Evolutionary conservation across 2,797 vertebrate genomes (phyloP).

Genomic region (Enteromius paludinosus): DNA sequence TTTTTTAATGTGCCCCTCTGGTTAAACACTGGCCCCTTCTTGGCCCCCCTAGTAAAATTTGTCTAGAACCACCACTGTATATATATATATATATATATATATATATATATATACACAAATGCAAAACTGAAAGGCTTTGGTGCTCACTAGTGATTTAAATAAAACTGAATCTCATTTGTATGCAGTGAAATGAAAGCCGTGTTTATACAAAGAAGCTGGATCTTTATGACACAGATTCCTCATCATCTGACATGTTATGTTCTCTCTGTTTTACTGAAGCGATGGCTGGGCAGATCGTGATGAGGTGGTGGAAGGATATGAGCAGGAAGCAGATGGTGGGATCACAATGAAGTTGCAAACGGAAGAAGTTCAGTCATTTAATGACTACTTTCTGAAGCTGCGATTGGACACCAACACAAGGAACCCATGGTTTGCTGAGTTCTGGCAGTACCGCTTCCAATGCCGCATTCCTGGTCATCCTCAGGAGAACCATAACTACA

Average conservation of each 20-base stretch:
- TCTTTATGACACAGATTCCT: background rate
- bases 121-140: conserved; percentile 10
- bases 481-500: conserved; percentile 91
- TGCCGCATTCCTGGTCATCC: conserved; percentile 92
- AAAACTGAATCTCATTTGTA: conserved; percentile 2
- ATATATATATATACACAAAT: background rate
- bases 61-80: no score
- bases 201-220: conserved; percentile 12
- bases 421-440: conserved; percentile 97
- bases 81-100: no score
- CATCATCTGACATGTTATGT: background rate
- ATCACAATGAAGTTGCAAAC: conserved; percentile 98
- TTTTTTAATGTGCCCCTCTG: no score
- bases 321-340: conserved; percentile 94
- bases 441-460: conserved; percentile 99
- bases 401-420: conserved; percentile 89
- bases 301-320: conserved; percentile 96
- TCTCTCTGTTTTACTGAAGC: conserved; percentile 70
- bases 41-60: no score
- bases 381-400: conserved; percentile 95
- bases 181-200: background rate
- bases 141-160: background rate
- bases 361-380: conserved; percentile 89
- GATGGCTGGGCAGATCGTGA: conserved; percentile 98
- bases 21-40: no score